Percentiles rank a stretch among this genome's conserved stretches.
These are phyloP conservation scores for Momotus momota DNA, from an alignment of 2,797 vertebrate species.

Conservation along the genomic window DNA sequence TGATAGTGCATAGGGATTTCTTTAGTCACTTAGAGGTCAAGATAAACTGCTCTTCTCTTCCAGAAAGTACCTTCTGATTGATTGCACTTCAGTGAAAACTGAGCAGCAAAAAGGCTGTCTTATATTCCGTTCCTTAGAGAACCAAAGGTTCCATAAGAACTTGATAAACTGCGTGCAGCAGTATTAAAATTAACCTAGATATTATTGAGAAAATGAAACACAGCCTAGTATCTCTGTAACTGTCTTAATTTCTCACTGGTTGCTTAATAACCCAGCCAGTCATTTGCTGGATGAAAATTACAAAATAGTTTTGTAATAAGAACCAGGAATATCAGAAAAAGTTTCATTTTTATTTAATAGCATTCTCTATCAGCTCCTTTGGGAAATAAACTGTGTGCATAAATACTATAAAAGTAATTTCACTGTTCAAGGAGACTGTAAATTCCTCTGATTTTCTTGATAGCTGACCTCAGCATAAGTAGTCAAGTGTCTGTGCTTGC, in stretches of 20 bases:
- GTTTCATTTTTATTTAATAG: not conserved
- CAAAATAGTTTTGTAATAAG: not conserved
- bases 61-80: slow-evolving; percentile 36
- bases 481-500: not conserved
- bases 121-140: not conserved
- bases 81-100: slow-evolving; percentile 10
- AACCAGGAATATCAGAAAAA: not conserved
- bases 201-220: not conserved
- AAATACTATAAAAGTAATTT: not conserved
- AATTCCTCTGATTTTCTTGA: not conserved
- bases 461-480: not conserved
- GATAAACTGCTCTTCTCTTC: slow-evolving; percentile 35
- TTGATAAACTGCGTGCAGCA: not conserved
- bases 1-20: slow-evolving; percentile 24
- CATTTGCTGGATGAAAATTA: not conserved
- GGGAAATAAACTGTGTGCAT: not conserved
- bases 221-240: not conserved
- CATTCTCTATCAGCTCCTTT: not conserved
- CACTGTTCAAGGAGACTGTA: not conserved
- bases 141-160: not conserved
- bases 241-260: not conserved
- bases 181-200: not conserved
- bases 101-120: not conserved
- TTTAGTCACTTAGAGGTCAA: slow-evolving; percentile 48
- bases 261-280: not conserved